Base-by-base conservation (phyloP, 2,888 invertebrate species). In the Agrochola lychnidis region DNA sequence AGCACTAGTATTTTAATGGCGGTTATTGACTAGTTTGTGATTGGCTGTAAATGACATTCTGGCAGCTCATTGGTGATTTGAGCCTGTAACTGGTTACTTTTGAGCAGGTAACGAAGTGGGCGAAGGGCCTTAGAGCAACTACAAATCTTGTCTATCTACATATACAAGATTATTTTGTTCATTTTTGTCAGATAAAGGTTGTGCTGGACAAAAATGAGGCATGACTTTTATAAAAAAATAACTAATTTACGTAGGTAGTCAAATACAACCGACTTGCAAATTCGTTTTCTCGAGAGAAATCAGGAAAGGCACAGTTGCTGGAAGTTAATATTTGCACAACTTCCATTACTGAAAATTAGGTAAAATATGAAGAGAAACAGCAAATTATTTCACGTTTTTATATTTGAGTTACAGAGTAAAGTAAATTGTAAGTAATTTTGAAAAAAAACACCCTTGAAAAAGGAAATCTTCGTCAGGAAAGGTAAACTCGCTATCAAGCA, bases 281-380 rank as follows among this genome's bases (percentile, higher is more conserved):
- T 67, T 70, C 10, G 14, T 62, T 36, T 72, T 68, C 81, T 70
- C 67, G 16, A 40, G 81, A 78, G 81, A 82, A 78, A 81, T 81
- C 73, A 82, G 48, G 14, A 73, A 59, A 70, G 36, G 62, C 48
- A 10, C 48, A 59, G 67, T 36, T 12, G 22, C 10, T 63, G 10
- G 22, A 25, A 59, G 53, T 42, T 73, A 76, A 82, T 81, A 78
- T 78, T 81, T 73, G 40, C 57, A 40, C 30, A 56, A 19, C 48
- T 82, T 36, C 40, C 40, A 61, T 61, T 53, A 63, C 59, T 7
- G 45, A 69, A 45, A 62, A 62, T 77, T 45, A 53, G 5, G 25
- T 53, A n/a, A 66, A 48, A 19, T 69, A 56, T 63, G 9, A 63
- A 67, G 66, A 40, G 14, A 67, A 51, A 61, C 9, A 66, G 14